Evolutionary conservation across 2,888 invertebrate genomes (phyloP), one percentile per base, ranked within the genome.

Genomic region (Drosophila rellima): DNA sequence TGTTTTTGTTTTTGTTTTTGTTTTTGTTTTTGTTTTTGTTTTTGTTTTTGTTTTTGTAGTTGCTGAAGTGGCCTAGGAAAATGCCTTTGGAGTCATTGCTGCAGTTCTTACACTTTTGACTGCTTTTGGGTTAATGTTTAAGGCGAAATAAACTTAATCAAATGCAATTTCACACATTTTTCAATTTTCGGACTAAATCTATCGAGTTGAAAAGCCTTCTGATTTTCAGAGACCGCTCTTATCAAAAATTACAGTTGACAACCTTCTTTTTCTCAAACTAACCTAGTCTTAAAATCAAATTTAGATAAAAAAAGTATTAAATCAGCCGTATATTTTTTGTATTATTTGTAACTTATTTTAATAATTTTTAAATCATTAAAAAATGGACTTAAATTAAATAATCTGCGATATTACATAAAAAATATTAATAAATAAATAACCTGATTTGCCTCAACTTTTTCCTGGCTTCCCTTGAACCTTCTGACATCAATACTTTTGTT

Each of bases 1-100:
- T 63, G 51, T 47, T 47, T 52, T 59, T 67, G 45, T 26, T 60
- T 42, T 51, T 35, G 48, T 23, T 44, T 20, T 55, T 26, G 45
- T 29, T 15, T 23, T 35, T 31, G 10, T 40, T 44, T 20, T 55
- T 26, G 45, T 29, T 15, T 23, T 35, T 31, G 10, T 40, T 54
- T 6, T 50, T 63, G 51, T 47, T 47, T 52, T 59, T 67, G 45
- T 26, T 60, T 42, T 51, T 35, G 48, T 23, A 44, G 45, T 35
- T 26, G 37, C 26, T 50, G 15, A 51, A 39, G 44, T 57, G 56
- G 35, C 54, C 39, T 35, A 48, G 37, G 39, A 54, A 67, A 50
- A 44, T 42, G 20, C 13, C 31, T 42, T 17, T 20, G 33, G 48
- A 35, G 10, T 39, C 51, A 29, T 20, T 44, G 54, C 64, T 37